Conservation (phyloP, 2,113 vertebrate species). For the Podilymbus podiceps region DNA sequence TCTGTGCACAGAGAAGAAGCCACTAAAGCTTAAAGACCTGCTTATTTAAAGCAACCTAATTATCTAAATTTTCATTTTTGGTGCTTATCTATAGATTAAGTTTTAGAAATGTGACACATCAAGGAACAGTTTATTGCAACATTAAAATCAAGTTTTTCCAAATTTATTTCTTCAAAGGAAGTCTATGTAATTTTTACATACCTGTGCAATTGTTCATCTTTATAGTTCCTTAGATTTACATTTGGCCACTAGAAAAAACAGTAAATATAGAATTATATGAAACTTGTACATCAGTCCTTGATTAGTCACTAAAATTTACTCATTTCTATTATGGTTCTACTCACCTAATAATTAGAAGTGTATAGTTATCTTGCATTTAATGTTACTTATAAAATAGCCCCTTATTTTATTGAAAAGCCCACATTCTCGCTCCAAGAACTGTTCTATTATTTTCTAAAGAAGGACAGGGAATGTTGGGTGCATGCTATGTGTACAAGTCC, state of each 20-base stretch:
- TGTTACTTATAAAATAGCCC: neutral
- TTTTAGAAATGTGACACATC: neutral
- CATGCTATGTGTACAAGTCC: neutral
- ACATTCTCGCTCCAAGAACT: neutral
- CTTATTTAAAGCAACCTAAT: neutral
- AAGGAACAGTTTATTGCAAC: neutral
- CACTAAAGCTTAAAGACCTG: neutral
- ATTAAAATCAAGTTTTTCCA: neutral
- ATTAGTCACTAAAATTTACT: neutral
- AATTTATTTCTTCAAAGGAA: neutral
- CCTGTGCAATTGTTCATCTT: slow-evolving; percentile 95
- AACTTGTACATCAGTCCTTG: neutral
- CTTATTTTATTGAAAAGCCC: neutral
- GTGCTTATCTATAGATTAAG: neutral
- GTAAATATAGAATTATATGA: slow-evolving; percentile 18
- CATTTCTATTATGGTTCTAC: neutral
- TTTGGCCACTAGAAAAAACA: slow-evolving; percentile 86
- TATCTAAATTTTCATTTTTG: neutral
- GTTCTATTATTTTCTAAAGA: neutral
- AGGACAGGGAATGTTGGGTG: neutral
- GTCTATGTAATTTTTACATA: slow-evolving; percentile 66
- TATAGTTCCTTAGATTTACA: slow-evolving; percentile 90
- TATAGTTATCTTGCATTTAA: neutral
- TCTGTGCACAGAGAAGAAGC: neutral
- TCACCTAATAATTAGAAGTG: neutral